Evolutionary conservation across 2,888 invertebrate species (phyloP).

Genomic region (Pharmacophagus antenor): DNA sequence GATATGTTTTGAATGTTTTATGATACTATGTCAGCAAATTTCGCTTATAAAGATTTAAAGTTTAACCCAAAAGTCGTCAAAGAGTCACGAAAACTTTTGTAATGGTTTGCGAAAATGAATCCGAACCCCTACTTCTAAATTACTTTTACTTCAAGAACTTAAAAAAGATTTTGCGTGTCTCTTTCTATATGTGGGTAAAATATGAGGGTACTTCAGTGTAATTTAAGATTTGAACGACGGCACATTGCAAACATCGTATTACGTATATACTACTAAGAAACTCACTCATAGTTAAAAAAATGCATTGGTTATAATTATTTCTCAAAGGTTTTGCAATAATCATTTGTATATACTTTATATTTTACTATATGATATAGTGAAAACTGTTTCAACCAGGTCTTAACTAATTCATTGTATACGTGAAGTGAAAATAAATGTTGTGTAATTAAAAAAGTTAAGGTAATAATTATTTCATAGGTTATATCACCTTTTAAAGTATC

Average conservation of each 20-base stretch:
- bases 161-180: conserved; percentile 30
- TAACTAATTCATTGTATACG: too few species aligned
- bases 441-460: too few species aligned
- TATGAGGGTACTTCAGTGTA: conserved; percentile 3
- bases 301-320: too few species aligned
- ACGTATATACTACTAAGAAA: neutral
- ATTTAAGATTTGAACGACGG: neutral
- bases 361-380: too few species aligned
- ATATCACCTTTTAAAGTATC: too few species aligned
- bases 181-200: conserved; percentile 23
- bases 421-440: too few species aligned
- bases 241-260: neutral
- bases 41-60: conserved; percentile 32
- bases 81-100: conserved; percentile 31
- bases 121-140: conserved; percentile 31
- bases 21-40: conserved; percentile 27
- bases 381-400: too few species aligned
- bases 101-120: conserved; percentile 32
- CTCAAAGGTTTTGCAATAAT: too few species aligned
- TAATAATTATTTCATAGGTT: neutral
- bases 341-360: too few species aligned
- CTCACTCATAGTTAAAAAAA: too few species aligned
- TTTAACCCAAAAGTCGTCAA: conserved; percentile 31
- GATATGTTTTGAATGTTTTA: neutral
- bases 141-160: conserved; percentile 31